Conservation (phyloP, 2,113 vertebrate species). For the Muntiacus muntjak region DNA sequence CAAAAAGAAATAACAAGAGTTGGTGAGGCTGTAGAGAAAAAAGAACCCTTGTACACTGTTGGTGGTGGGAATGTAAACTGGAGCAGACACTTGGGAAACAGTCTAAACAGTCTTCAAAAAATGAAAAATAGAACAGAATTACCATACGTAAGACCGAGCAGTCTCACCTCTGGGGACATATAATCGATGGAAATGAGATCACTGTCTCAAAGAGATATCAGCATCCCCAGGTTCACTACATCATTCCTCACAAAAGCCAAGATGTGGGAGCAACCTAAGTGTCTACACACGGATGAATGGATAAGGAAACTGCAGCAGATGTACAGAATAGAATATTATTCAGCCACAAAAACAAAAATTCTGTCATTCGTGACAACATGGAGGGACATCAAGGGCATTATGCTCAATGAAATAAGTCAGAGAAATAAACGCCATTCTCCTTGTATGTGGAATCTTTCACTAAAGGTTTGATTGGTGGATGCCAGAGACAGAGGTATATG, state of each 20-base stretch:
- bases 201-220: background rate
- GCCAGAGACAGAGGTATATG: background rate
- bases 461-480: background rate
- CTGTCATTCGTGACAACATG: background rate
- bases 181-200: background rate
- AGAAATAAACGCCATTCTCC: background rate
- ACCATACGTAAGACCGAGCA: background rate
- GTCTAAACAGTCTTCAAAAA: background rate
- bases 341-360: background rate
- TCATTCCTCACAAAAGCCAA: background rate
- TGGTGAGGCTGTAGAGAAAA: background rate
- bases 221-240: background rate
- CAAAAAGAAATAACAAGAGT: background rate
- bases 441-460: background rate
- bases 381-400: background rate
- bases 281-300: background rate
- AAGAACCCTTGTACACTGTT: background rate
- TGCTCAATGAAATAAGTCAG: background rate
- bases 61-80: background rate
- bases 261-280: background rate
- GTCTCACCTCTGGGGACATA: background rate
- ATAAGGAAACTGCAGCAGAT: background rate
- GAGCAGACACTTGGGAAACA: background rate
- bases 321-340: background rate
- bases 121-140: background rate